Evolutionary conservation across 2,888 invertebrate genomes (phyloP).

Genomic region (Macrosiphum euphorbiae): DNA sequence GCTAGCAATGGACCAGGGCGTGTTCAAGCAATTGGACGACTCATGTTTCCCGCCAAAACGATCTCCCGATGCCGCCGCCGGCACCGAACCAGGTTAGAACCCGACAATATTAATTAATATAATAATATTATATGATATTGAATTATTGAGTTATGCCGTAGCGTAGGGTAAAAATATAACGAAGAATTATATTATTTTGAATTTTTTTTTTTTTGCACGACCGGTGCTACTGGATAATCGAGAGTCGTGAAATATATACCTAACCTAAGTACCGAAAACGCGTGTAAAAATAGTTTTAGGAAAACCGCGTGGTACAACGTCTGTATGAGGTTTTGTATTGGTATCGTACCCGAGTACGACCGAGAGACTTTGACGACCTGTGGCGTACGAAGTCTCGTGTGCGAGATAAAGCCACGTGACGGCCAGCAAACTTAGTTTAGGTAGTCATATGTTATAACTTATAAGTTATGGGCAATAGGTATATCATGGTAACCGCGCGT

Average conservation of each 20-base stretch:
- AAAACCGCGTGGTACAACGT: background rate
- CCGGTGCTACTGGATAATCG: background rate
- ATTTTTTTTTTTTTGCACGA: background rate
- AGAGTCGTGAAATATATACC: background rate
- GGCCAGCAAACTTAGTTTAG: background rate
- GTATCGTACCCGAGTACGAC: background rate
- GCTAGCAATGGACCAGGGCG: constrained; percentile 57
- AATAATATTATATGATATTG: background rate
- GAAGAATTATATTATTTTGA: background rate
- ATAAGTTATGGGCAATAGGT: background rate
- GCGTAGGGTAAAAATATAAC: background rate
- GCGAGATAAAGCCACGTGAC: background rate
- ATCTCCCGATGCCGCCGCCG: constrained; percentile 32
- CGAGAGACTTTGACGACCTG: constrained; percentile 56
- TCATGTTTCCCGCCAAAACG: constrained; percentile 44
- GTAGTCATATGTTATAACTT: background rate
- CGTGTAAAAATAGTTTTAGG: background rate
- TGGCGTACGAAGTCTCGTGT: background rate
- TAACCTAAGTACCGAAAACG: no score
- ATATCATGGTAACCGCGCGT: background rate
- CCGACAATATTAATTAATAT: background rate
- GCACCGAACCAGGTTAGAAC: constrained; percentile 54
- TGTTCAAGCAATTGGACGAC: constrained; percentile 61
- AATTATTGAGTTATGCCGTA: background rate
- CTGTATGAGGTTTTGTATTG: background rate